Evolutionary conservation across 2,113 vertebrate species (phyloP).

Genomic region (Potamarius usumacintae): DNA sequence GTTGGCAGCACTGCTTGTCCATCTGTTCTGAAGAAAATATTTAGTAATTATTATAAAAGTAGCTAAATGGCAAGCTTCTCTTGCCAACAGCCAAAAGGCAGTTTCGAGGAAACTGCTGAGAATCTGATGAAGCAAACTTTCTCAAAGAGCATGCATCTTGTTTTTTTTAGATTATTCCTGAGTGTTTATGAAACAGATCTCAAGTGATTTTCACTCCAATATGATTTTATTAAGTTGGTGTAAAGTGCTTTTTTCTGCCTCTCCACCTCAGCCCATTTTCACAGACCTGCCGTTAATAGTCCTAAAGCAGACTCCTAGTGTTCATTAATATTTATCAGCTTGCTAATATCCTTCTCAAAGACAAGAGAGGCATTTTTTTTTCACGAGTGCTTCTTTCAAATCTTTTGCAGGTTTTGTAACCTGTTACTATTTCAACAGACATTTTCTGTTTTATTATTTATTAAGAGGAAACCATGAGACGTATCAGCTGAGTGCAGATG

Average conservation of each 20-base stretch:
- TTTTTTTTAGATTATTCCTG: slow-evolving; percentile 7
- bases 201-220: background rate
- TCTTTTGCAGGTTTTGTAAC: background rate
- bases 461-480: background rate
- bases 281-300: slow-evolving; percentile 9
- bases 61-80: background rate
- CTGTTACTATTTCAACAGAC: background rate
- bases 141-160: background rate
- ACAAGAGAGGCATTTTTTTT: background rate
- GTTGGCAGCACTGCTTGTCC: background rate
- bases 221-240: background rate
- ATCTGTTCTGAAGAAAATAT: background rate
- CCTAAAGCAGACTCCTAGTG: background rate
- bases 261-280: background rate
- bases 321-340: slow-evolving; percentile 15
- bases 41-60: background rate
- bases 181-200: background rate
- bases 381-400: background rate
- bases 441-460: background rate
- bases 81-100: slow-evolving; percentile 12
- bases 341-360: background rate
- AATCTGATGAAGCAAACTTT: slow-evolving; percentile 16
- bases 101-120: background rate
- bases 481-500: background rate
- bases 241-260: background rate